These are phyloP conservation scores for Plemyria rubiginata DNA, from an alignment of 2,888 invertebrate species.

Conservation along the genomic window DNA sequence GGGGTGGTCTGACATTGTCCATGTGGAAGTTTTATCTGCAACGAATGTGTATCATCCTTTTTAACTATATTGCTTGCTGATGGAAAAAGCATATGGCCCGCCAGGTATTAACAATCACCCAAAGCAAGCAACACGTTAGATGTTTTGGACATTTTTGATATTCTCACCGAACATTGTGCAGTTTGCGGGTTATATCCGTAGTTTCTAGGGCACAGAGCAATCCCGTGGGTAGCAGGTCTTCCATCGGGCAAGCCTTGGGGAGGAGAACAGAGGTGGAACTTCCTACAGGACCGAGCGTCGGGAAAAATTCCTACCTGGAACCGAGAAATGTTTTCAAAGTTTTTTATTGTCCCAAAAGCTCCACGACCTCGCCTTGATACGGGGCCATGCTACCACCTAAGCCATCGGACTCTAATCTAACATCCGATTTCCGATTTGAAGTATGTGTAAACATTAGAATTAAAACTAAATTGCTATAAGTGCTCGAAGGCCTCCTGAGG, in stretches of 20 bases:
- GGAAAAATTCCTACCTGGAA: slow-evolving; percentile 77
- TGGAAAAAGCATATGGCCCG: no score
- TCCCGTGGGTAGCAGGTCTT: slow-evolving; percentile 70
- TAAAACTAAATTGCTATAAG: no score
- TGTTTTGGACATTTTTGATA: not conserved
- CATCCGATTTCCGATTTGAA: no score
- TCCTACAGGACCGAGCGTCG: slow-evolving; percentile 74
- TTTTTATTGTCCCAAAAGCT: no score
- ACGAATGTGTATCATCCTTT: slow-evolving; percentile 19
- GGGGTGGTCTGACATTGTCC: slow-evolving; percentile 68
- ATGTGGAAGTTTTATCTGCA: slow-evolving; percentile 62
- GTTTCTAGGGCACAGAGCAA: slow-evolving; percentile 71
- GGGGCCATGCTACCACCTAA: no score
- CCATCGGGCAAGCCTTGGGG: slow-evolving; percentile 67
- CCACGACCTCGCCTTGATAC: no score
- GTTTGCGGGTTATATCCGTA: slow-evolving; percentile 72
- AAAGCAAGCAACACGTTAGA: no score
- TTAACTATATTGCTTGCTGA: no score
- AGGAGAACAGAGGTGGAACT: slow-evolving; percentile 78
- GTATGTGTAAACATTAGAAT: no score
- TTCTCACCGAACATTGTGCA: slow-evolving; percentile 75
- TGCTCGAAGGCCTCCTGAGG: no score
- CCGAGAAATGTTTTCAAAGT: no score
- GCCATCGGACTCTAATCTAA: not conserved
- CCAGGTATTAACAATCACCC: no score